Evolutionary conservation across 2,797 vertebrate species (phyloP).

Genomic region (Oryzias sinensis): DNA sequence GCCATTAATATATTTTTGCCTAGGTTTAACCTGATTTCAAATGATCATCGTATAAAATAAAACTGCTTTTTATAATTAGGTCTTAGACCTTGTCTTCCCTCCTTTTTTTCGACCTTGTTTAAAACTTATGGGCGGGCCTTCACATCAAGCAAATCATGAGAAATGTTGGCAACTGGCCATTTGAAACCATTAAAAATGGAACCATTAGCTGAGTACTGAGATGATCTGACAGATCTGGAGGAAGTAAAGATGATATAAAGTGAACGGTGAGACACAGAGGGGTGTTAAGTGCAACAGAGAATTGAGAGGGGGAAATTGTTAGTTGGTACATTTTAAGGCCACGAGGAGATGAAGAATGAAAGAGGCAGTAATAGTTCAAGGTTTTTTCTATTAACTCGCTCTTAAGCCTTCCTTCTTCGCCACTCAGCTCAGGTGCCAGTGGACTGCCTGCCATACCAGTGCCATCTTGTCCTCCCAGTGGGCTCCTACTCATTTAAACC

Average conservation of each 20-base stretch:
- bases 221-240: constrained; percentile 19
- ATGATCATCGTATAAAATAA: no score
- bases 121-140: no score
- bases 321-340: constrained; percentile 14
- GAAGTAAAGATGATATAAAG: constrained; percentile 49
- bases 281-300: constrained; percentile 57
- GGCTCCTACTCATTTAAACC: constrained; percentile 36
- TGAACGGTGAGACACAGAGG: constrained; percentile 49
- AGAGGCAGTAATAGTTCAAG: neutral
- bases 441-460: constrained; percentile 42
- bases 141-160: no score
- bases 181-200: no score
- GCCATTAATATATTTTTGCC: no score
- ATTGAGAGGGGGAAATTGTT: constrained; percentile 26
- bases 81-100: no score
- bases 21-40: no score
- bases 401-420: no score
- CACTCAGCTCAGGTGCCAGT: constrained; percentile 17
- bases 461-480: constrained; percentile 37
- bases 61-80: no score
- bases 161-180: no score
- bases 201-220: constrained; percentile 11
- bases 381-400: no score
- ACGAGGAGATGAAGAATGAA: constrained; percentile 36
- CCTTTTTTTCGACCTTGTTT: no score